These are phyloP conservation scores for Danio choprae DNA, from an alignment of 2,797 vertebrate genomes.

Conservation along the genomic window DNA sequence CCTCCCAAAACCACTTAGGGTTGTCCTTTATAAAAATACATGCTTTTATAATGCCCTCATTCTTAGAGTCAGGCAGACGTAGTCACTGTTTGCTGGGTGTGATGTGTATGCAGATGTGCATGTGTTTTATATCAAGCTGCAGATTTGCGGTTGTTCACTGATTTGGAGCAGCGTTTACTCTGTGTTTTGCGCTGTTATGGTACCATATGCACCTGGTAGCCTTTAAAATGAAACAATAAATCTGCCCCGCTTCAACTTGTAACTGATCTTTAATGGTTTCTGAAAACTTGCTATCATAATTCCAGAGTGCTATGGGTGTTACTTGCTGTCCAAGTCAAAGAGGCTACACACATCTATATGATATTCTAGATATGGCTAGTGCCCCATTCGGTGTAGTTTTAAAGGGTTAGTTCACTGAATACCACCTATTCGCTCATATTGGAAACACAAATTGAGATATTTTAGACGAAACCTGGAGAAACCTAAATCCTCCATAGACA, in stretches of 20 bases:
- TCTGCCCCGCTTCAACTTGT: neutral
- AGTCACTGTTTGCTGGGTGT: conserved; percentile 3
- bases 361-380: neutral
- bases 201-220: neutral
- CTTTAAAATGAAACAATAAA: conserved; percentile 16
- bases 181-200: neutral
- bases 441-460: too few species aligned
- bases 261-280: neutral
- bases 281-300: neutral
- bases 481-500: too few species aligned
- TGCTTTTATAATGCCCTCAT: conserved; percentile 39
- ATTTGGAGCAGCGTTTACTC: neutral
- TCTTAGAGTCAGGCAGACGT: conserved; percentile 21
- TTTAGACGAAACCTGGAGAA: too few species aligned
- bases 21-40: conserved; percentile 51
- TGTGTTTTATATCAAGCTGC: conserved; percentile 7
- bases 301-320: neutral
- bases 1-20: conserved; percentile 17
- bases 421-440: too few species aligned
- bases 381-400: too few species aligned
- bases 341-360: neutral
- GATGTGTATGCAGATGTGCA: conserved; percentile 16
- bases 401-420: too few species aligned
- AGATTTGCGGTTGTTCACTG: neutral
- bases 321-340: neutral